Evolutionary conservation across 2,888 invertebrate species (phyloP).

Genomic region (Caenorhabditis sp.): DNA sequence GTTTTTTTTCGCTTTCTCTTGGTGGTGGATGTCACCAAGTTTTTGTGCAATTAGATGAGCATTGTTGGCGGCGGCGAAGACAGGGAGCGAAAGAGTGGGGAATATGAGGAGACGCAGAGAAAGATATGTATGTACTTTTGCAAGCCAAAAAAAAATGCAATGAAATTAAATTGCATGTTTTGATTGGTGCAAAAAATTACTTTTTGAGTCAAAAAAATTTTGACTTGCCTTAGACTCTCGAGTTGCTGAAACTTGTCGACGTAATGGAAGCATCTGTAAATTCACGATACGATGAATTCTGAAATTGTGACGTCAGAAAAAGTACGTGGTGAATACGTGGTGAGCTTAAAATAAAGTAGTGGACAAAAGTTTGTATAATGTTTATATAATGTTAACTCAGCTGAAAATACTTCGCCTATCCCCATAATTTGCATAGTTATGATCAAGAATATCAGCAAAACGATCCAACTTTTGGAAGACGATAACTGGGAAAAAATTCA

Average conservation of each 20-base stretch:
- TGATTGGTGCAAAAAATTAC: no score
- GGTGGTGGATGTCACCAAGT: slow-evolving; percentile 6
- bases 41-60: slow-evolving; percentile 34
- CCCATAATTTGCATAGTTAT: no score
- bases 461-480: no score
- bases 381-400: no score
- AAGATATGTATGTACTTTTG: not conserved
- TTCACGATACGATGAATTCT: no score
- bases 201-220: not conserved
- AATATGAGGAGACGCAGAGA: slow-evolving; percentile 6
- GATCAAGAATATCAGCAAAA: no score
- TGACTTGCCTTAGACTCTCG: slow-evolving; percentile 25
- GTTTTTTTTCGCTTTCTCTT: slow-evolving; percentile 15
- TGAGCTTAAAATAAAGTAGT: no score
- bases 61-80: slow-evolving; percentile 22
- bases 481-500: not conserved
- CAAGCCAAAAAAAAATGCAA: not conserved
- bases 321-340: no score
- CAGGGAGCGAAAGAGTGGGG: not conserved
- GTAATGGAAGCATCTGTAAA: no score
- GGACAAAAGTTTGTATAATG: no score
- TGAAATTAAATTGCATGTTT: not conserved
- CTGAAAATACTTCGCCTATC: no score
- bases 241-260: slow-evolving; percentile 25
- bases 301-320: no score